Base-by-base conservation (phyloP, 2,113 vertebrate genomes). In the Crypturellus undulatus region DNA sequence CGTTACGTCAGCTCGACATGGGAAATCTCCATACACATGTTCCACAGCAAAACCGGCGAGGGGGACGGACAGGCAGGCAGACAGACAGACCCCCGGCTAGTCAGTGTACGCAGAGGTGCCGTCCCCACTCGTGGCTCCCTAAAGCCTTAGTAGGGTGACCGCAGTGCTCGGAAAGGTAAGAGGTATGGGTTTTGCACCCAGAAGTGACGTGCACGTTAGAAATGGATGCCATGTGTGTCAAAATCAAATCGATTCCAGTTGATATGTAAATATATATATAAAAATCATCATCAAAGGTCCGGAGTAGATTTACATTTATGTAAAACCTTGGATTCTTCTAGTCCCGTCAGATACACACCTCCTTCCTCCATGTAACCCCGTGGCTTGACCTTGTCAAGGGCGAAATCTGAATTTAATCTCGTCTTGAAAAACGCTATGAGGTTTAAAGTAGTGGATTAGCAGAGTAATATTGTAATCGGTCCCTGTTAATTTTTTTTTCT, bases 401-500 rank as follows among this genome's bases (percentile, higher is more conserved):
- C 94, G 95, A 97, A 97, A 97, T 97, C 97, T 96, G 97, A 97
- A 93, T 97, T 96, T 96, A 93, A 97, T 97, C 95, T 98, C 91
- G 9, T 90, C 40, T 92, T 93, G 94, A 60, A 93, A 97, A 96
- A 97, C 13, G 30, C 85, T 95, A 67, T 62, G 93, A 97, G 93
- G 97, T 97, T 98, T 98, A 99, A 97, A 99, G 99, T 97, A 99
- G 98, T 38, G 99, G 99, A 97, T 99, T 99, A 90, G 99, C 98
- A 24, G 99, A 99, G 96, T 99, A 99, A 97, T 99, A 99, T 93
- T 99, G 99, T 98, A 99, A 98, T 96, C 99, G 99, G 98, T 99
- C 99, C 97, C 99, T 99, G 98, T 99, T 99, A 96, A 99, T 98
- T 97, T 99, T 99, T 99, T 99, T 99, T 98, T 99, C 99, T 98